Evolutionary conservation across 2,113 vertebrate genomes (phyloP).

Genomic region (Brachyhypopomus occidentalis): DNA sequence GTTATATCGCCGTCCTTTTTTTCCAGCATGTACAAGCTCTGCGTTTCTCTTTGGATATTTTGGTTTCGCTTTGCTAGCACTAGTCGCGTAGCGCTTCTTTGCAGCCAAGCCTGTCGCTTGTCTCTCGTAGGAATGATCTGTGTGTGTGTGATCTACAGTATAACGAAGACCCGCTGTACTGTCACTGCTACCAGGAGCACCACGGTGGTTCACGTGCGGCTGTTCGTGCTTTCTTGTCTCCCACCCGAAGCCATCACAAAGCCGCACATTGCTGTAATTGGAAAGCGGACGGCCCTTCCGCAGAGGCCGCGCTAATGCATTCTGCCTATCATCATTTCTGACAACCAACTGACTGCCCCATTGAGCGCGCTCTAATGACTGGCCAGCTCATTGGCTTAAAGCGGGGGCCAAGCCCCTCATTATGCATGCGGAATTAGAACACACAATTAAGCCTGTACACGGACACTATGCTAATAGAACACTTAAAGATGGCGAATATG

Average conservation of each 20-base stretch:
- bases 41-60: slow-evolving; percentile 77
- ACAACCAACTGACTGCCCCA: slow-evolving; percentile 62
- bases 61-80: slow-evolving; percentile 41
- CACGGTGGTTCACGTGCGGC: slow-evolving; percentile 19
- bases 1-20: neutral
- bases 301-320: slow-evolving; percentile 53
- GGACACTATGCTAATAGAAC: slow-evolving; percentile 66
- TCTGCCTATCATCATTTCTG: slow-evolving; percentile 61
- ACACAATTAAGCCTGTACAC: slow-evolving; percentile 66
- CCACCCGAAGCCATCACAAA: slow-evolving; percentile 38
- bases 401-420: slow-evolving; percentile 58
- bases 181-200: slow-evolving; percentile 28
- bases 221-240: neutral
- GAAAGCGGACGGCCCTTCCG: slow-evolving; percentile 38
- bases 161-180: slow-evolving; percentile 17
- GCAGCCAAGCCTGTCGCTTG: slow-evolving; percentile 7
- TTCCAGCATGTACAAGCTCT: slow-evolving; percentile 53
- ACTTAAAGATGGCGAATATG: slow-evolving; percentile 65
- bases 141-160: slow-evolving; percentile 29
- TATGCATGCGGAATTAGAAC: slow-evolving; percentile 63
- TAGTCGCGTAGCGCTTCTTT: slow-evolving; percentile 45
- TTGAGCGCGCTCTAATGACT: slow-evolving; percentile 54
- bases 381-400: slow-evolving; percentile 56
- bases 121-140: slow-evolving; percentile 1
- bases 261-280: slow-evolving; percentile 56